phyloP scores from a whole-genome alignment of 2,797 vertebrate species.

The Falco columbarius region DNA sequence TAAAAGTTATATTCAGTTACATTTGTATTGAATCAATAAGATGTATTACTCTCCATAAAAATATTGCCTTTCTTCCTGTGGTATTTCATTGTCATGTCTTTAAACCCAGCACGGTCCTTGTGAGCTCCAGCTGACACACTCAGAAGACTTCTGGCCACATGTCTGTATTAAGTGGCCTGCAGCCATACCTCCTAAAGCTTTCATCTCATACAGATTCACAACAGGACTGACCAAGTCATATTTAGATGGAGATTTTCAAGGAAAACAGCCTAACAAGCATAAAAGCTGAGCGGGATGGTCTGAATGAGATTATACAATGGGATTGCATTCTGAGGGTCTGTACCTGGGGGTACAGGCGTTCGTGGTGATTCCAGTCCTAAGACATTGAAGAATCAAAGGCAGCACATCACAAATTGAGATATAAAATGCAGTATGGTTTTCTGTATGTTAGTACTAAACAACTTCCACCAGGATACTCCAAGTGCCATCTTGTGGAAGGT shows the following conservation, averaged over 20 bases:
- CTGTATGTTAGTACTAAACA: background rate
- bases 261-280: background rate
- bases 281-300: background rate
- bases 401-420: background rate
- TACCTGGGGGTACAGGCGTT: background rate
- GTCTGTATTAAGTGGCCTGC: background rate
- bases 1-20: background rate
- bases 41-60: background rate
- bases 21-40: background rate
- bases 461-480: background rate
- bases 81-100: background rate
- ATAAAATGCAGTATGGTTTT: background rate
- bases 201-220: background rate
- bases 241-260: background rate
- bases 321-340: background rate
- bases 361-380: background rate
- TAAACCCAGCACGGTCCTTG: background rate
- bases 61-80: background rate
- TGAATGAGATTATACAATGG: fast-evolving
- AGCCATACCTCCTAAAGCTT: background rate
- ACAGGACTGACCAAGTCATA: background rate
- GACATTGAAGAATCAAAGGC: background rate
- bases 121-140: background rate
- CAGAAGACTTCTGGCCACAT: background rate
- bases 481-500: background rate